A percentile compares a stretch with the other conserved stretches of the same genome.
Evolutionary conservation across 2,113 vertebrate species (phyloP).

Genomic region (Antigone vipio): DNA sequence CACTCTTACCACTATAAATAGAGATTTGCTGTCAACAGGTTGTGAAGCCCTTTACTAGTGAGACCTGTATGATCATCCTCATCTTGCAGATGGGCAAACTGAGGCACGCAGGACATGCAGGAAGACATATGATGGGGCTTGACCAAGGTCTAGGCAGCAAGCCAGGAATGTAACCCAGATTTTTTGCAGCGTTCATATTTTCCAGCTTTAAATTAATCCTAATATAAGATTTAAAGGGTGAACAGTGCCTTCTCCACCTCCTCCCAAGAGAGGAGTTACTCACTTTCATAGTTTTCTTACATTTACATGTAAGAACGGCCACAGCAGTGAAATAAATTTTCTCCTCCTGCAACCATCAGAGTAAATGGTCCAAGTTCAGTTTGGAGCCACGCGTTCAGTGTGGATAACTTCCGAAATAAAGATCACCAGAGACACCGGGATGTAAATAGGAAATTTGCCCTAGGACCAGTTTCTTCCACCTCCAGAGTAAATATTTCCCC

Average conservation of each 20-base stretch:
- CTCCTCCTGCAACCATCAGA: neutral
- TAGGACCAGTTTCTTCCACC: neutral
- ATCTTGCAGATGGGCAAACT: neutral
- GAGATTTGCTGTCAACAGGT: neutral
- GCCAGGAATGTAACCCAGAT: neutral
- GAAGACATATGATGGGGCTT: fast-evolving
- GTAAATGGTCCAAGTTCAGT: neutral
- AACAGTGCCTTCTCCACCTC: neutral
- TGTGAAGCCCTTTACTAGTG: neutral
- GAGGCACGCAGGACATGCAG: neutral
- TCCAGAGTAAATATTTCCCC: neutral
- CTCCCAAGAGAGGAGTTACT: neutral
- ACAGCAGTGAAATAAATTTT: neutral
- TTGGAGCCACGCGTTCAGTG: neutral
- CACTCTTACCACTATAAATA: neutral
- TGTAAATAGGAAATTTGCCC: neutral
- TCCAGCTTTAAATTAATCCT: neutral
- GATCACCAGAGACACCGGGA: fast-evolving
- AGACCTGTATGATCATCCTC: neutral
- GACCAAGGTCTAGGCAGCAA: neutral
- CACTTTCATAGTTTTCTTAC: neutral
- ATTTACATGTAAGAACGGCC: neutral
- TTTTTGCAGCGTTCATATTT: neutral
- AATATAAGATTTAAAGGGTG: neutral
- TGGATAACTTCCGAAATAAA: neutral